Evolutionary conservation across 2,888 invertebrate genomes (phyloP), one percentile per base, ranked within the genome.

Genomic region (Cryptocheilus praepositus): DNA sequence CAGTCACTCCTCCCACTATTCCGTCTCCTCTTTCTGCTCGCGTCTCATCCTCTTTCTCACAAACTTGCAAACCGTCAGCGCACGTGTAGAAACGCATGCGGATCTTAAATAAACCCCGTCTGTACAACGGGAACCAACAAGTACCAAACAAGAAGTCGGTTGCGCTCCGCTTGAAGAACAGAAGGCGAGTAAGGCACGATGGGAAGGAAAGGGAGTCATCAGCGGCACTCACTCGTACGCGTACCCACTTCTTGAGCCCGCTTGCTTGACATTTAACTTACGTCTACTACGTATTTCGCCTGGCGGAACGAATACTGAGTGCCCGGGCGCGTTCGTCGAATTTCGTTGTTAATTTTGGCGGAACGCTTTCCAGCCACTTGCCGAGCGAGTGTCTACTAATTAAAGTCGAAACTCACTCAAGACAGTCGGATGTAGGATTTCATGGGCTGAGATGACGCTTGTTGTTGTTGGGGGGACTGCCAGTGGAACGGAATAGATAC

Each of bases 71-170:
- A 55, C 36, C 54, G n/a, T 54, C 13, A 36, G 36, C 36, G 44
- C 69, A 55, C 56, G 52, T 28, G 61, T 55, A 56, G 28, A 46
- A 25, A 64, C 43, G 54, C 46, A 18, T 51, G 49, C 62, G 28
- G 18, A 28, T 55, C 55, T 55, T 55, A 55, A 55, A 55, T 55
- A 55, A 55, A 55, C 55, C 18, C 28, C 55, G 18, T 11, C 5
- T 18, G 36, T 36, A 18, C 28, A 55, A 18, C 49, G 25, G 13
- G 55, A 36, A 36, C 18, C 36, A 55, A 18, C 55, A 36, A 55
- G 55, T 55, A 55, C 55, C 36, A 55, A 55, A 55, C 55, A 55
- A 55, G 55, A 36, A 36, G 36, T 55, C 36, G 55, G 36, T 11
- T 36, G 36, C 36, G 16, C 49, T 1, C 18, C 13, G 16, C 11